Evolutionary conservation across 2,113 vertebrate genomes (phyloP).

Genomic region (Toxotes jaculatrix): DNA sequence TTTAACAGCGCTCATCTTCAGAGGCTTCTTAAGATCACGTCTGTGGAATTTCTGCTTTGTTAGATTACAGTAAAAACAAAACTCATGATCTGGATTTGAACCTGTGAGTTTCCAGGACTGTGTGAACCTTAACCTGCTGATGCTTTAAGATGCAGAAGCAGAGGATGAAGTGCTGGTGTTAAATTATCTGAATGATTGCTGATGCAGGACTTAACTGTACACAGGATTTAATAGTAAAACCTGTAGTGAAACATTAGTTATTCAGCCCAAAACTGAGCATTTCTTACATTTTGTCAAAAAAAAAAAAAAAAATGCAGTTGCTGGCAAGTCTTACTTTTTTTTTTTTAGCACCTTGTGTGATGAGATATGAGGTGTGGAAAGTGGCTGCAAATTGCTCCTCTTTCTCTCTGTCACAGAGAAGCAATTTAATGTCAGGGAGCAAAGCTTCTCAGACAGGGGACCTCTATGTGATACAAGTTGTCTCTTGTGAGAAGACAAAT

Average conservation of each 20-base stretch:
- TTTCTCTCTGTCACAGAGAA: constrained; percentile 66
- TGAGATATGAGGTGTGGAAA: constrained; percentile 58
- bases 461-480: constrained; percentile 41
- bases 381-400: constrained; percentile 52
- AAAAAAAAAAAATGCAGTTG: constrained; percentile 9
- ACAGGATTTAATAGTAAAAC: neutral
- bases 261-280: neutral
- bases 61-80: constrained; percentile 6
- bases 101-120: neutral
- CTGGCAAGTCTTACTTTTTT: constrained; percentile 4
- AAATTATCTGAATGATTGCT: constrained; percentile 6
- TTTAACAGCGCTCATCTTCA: constrained; percentile 30
- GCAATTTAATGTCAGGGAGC: constrained; percentile 57
- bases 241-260: neutral
- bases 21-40: constrained; percentile 22
- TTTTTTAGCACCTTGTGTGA: constrained; percentile 38
- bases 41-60: constrained; percentile 35
- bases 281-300: constrained; percentile 10
- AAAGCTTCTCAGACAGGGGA: constrained; percentile 56
- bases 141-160: constrained; percentile 17
- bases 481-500: constrained; percentile 55
- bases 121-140: constrained; percentile 26
- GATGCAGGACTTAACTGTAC: neutral
- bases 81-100: constrained; percentile 17
- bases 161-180: constrained; percentile 1